phyloP scores from a whole-genome alignment of 2,797 vertebrate species.

The Hephaestus fuliginosus region DNA sequence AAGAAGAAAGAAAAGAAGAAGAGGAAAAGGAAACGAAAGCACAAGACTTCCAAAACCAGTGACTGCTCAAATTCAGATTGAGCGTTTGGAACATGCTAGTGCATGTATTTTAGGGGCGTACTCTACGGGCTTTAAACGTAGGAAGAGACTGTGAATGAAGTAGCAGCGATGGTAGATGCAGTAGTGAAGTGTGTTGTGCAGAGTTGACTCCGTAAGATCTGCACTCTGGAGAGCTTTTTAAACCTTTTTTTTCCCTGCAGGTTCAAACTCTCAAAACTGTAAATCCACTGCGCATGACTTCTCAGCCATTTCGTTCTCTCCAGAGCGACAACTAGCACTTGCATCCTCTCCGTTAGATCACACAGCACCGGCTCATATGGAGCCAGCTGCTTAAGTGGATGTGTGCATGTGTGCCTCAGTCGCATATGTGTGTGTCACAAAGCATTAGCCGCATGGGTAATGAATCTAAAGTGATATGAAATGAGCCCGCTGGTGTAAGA shows the following conservation, averaged over 20 bases:
- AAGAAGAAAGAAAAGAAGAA: constrained; percentile 91
- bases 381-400: constrained; percentile 35
- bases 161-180: constrained; percentile 14
- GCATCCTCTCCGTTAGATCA: constrained; percentile 48
- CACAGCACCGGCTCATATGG: constrained; percentile 33
- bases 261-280: constrained; percentile 39
- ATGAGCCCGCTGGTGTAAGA: constrained; percentile 33
- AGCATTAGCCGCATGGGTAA: constrained; percentile 51
- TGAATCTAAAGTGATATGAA: constrained; percentile 40
- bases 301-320: constrained; percentile 44
- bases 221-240: constrained; percentile 32
- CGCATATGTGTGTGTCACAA: constrained; percentile 48
- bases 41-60: constrained; percentile 88
- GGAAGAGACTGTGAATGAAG: constrained; percentile 20
- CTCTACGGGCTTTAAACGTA: constrained; percentile 3
- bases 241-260: constrained; percentile 44
- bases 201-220: constrained; percentile 13
- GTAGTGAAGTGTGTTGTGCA: constrained; percentile 22
- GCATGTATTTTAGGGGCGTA: not conserved
- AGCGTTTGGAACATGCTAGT: constrained; percentile 44
- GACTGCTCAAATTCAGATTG: constrained; percentile 88
- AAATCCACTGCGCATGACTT: constrained; percentile 68
- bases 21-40: constrained; percentile 87
- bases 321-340: constrained; percentile 47
- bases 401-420: constrained; percentile 28